A percentile compares a stretch with the other conserved stretches of the same genome.
Evolutionary conservation across 2,888 invertebrate genomes (phyloP).

Genomic region (Sarcophaga carnaria): DNA sequence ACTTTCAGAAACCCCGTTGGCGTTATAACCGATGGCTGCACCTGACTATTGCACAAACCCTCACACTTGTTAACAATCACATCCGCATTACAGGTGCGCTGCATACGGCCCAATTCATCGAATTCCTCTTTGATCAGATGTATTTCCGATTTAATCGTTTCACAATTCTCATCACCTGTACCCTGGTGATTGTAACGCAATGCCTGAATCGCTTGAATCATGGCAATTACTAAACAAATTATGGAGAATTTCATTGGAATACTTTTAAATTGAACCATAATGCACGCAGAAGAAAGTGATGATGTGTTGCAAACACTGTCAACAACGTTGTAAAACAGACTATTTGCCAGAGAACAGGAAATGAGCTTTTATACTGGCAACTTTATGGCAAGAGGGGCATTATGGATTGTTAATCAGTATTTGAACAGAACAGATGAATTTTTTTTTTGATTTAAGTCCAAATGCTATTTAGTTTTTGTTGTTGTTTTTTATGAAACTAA

Average conservation of each 20-base stretch:
- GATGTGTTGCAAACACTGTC: slow-evolving; percentile 4
- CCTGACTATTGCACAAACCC: slow-evolving; percentile 95
- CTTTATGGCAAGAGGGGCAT: too few relatives aligned
- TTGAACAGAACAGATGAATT: neutral
- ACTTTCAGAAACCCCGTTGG: slow-evolving; percentile 93
- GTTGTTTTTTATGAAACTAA: neutral
- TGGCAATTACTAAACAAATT: slow-evolving; percentile 66
- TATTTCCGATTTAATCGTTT: slow-evolving; percentile 92
- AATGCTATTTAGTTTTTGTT: slow-evolving; percentile 1
- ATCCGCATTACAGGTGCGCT: slow-evolving; percentile 94
- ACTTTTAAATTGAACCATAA: slow-evolving; percentile 59
- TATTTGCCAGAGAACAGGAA: slow-evolving; percentile 33
- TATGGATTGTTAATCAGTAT: neutral
- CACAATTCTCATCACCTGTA: slow-evolving; percentile 89
- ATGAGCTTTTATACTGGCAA: slow-evolving; percentile 61
- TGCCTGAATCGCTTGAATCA: slow-evolving; percentile 71
- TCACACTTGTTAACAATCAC: slow-evolving; percentile 96
- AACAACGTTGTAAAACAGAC: slow-evolving; percentile 38
- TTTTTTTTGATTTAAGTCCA: slow-evolving; percentile 16
- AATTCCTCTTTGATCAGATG: slow-evolving; percentile 96
- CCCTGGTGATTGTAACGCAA: slow-evolving; percentile 78
- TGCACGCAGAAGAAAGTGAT: neutral
- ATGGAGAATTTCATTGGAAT: slow-evolving; percentile 71
- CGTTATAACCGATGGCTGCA: slow-evolving; percentile 94
- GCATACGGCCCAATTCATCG: slow-evolving; percentile 91